A percentile compares a stretch with the other conserved stretches of the same genome.
Evolutionary conservation across 2,888 invertebrate genomes (phyloP).

Genomic region (Diploptera punctata): DNA sequence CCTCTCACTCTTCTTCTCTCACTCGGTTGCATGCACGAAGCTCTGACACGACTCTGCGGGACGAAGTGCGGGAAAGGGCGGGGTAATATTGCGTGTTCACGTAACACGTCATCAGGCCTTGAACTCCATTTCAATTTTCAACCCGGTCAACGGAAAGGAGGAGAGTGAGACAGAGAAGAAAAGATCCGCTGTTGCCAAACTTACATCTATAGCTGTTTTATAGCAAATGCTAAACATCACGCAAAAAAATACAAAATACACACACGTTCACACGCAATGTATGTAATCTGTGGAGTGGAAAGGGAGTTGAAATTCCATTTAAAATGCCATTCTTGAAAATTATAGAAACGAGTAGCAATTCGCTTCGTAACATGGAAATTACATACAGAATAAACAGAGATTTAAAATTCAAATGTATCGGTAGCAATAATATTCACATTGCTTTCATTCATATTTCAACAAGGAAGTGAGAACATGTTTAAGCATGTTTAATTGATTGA

Average conservation of each 20-base stretch:
- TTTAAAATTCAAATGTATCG: too few species aligned
- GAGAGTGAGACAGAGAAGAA: background rate
- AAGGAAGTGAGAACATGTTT: too few species aligned
- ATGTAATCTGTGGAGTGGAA: background rate
- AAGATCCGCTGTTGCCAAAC: background rate
- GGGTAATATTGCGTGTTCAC: slow-evolving; percentile 26
- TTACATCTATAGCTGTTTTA: background rate
- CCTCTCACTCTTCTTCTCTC: background rate
- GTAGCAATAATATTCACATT: too few species aligned
- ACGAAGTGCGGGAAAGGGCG: background rate
- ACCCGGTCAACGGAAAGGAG: slow-evolving; percentile 32
- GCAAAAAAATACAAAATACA: background rate
- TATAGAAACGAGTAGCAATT: too few species aligned
- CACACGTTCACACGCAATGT: background rate
- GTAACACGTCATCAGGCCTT: slow-evolving; percentile 52
- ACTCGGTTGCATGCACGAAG: slow-evolving; percentile 6
- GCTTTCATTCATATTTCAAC: too few species aligned
- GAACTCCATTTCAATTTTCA: slow-evolving; percentile 49
- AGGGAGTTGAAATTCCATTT: too few species aligned
- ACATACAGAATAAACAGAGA: too few species aligned
- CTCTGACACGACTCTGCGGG: background rate
- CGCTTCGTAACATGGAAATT: too few species aligned
- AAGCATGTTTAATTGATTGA: too few species aligned
- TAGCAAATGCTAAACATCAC: background rate
- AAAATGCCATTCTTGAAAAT: too few species aligned